Evolutionary conservation across 2,888 invertebrate genomes (phyloP), one percentile per base, ranked within the genome.

Genomic region (Scaptomyza caliginosa): DNA sequence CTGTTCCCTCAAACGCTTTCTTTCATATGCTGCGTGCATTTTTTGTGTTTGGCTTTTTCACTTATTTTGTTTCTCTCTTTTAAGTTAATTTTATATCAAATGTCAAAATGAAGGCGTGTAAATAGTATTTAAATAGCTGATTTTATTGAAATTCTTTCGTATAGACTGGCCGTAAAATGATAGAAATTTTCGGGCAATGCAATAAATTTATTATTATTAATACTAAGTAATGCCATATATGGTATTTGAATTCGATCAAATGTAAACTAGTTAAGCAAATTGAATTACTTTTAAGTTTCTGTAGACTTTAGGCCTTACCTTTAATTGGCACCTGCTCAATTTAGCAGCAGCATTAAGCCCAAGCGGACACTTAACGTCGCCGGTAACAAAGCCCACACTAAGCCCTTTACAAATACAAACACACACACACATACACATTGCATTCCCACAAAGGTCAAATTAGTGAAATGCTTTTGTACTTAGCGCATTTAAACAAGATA

Each of bases 381-480:
- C 34, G 49, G 50, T 43, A 23, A 30, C 46, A 32, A 72, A 49
- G 43, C 58, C 67, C 30, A 46, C 55, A 62, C 50, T 24, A 55
- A 74, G 46, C 36, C 46, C 50, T 19, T 5, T 56, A 32, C 34
- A 46, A 32, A 65, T 19, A 54, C 48, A 66, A 43, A 67, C 39
- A 57, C 34, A 62, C 39, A 57, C 30, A 51, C 43, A 54, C 32
- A 56, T 8, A 50, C 6, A 32, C 28, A 40, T 42, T 43, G 43
- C 60, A 32, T 38, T 28, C n/a, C 11, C 48, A 67, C 42, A 42
- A 39, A 24, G 68, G 67, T 69, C 78, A 85, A 85, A 78, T 87
- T 83, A 71, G 84, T 30, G 64, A 88, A 88, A 80, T 70, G 83
- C 88, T 82, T 79, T 55, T 77, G 81, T 82, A 85, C 72, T 83